A percentile compares a stretch with the other conserved stretches of the same genome.
These are phyloP conservation scores for Vanessa atalanta DNA, from an alignment of 1,140 invertebrate genomes.

Conservation along the genomic window DNA sequence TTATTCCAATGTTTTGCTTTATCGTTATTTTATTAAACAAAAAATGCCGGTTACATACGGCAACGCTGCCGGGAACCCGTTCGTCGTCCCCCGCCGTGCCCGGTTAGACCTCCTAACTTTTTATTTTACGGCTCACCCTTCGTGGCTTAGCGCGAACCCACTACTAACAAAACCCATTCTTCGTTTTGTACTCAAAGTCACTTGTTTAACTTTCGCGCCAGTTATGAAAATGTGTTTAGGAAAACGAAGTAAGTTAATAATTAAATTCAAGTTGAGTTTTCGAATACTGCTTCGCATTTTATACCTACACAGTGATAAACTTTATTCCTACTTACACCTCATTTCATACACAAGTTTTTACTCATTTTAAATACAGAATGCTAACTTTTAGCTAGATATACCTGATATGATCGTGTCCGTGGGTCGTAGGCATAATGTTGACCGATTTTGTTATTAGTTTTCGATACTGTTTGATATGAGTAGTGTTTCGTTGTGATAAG, in stretches of 20 bases:
- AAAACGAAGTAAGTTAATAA: conserved; percentile 28
- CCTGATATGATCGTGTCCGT: no score
- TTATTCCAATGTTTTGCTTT: no score
- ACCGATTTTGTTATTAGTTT: not conserved
- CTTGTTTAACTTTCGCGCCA: conserved; percentile 39
- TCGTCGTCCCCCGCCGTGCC: conserved; percentile 61
- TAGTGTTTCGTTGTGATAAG: conserved; percentile 12
- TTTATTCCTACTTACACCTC: not conserved
- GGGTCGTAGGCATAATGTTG: no score
- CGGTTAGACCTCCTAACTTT: conserved; percentile 77
- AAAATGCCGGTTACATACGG: conserved; percentile 47
- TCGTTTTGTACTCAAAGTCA: conserved; percentile 38
- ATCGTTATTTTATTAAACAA: not conserved
- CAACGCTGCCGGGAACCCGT: conserved; percentile 66
- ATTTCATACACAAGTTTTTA: no score
- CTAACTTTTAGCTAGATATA: no score
- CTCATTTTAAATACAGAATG: no score
- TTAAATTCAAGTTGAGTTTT: conserved; percentile 4
- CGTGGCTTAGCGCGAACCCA: conserved; percentile 67
- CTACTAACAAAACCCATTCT: conserved; percentile 43
- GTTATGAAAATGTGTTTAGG: conserved; percentile 32
- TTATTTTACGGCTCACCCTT: conserved; percentile 73
- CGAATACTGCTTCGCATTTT: not conserved
- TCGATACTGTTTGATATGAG: not conserved
- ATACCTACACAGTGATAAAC: not conserved